Conservation (phyloP, 37 sponge, comb jelly and placozoan genomes). For the Mnemiopsis leidyi region DNA sequence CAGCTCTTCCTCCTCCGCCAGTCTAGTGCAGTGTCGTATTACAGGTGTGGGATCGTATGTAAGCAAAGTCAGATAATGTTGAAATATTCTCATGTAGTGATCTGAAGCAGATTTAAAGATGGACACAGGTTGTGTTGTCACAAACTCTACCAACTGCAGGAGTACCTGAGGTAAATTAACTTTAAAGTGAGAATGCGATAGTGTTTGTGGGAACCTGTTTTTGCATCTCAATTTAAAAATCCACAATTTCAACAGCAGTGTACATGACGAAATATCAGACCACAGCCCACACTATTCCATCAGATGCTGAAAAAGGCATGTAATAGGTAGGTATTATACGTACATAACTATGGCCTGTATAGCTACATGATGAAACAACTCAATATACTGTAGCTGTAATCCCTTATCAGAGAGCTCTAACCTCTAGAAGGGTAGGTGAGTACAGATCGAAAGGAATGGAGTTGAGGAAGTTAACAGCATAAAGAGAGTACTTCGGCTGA, state of each 20-base stretch:
- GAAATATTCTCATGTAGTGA: conserved; percentile 12
- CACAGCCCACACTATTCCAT: too few relatives aligned
- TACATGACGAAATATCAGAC: too few relatives aligned
- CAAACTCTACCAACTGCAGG: conserved; percentile 32
- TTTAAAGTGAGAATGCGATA: too few relatives aligned
- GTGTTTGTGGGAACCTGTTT: too few relatives aligned
- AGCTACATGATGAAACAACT: too few relatives aligned
- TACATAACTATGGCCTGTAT: too few relatives aligned
- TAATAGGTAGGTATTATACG: too few relatives aligned
- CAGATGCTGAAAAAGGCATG: too few relatives aligned
- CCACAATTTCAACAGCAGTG: too few relatives aligned
- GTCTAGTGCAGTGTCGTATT: background rate
- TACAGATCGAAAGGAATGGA: background rate
- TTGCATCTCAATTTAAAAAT: too few relatives aligned
- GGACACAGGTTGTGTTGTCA: background rate
- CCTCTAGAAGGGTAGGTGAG: background rate
- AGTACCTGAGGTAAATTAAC: conserved; percentile 1
- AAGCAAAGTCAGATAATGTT: background rate
- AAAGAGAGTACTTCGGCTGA: conserved; percentile 29
- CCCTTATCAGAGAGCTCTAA: too few relatives aligned
- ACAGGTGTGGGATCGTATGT: conserved; percentile 36
- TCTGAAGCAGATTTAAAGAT: background rate
- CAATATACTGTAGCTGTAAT: too few relatives aligned
- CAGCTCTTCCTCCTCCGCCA: background rate
- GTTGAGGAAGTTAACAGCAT: conserved; percentile 58